phyloP scores from a whole-genome alignment of 2,888 invertebrate species.

The Luperina nickerlii region DNA sequence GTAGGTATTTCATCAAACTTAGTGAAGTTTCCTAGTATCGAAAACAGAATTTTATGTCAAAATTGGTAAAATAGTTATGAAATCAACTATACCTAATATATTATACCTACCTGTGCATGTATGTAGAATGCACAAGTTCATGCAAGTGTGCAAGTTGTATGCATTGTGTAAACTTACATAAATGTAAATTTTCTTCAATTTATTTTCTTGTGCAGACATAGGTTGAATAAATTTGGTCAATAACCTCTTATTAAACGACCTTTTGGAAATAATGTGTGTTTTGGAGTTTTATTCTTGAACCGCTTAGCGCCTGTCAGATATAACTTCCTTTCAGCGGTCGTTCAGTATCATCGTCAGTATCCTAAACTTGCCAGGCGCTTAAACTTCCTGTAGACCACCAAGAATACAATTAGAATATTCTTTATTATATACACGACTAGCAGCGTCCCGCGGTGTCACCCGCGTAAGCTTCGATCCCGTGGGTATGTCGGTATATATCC shows the following conservation, averaged over 20 bases:
- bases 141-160: not conserved
- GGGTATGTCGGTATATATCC: too few relatives aligned
- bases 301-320: not conserved
- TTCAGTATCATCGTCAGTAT: not conserved
- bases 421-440: too few relatives aligned
- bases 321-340: not conserved
- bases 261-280: not conserved
- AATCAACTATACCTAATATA: not conserved
- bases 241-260: conserved; percentile 7
- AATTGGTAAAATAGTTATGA: not conserved
- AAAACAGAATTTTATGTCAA: not conserved
- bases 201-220: not conserved
- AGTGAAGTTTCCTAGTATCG: not conserved
- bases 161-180: not conserved
- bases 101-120: not conserved
- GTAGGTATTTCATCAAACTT: too few relatives aligned
- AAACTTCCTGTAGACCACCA: not conserved
- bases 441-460: too few relatives aligned
- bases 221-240: not conserved
- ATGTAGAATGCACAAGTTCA: too few relatives aligned
- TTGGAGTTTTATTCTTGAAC: not conserved
- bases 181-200: not conserved
- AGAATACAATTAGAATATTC: too few relatives aligned
- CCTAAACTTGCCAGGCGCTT: not conserved
- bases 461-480: too few relatives aligned